Conservation (phyloP, 2,113 vertebrate genomes). For the Poeciliopsis prolifica region DNA sequence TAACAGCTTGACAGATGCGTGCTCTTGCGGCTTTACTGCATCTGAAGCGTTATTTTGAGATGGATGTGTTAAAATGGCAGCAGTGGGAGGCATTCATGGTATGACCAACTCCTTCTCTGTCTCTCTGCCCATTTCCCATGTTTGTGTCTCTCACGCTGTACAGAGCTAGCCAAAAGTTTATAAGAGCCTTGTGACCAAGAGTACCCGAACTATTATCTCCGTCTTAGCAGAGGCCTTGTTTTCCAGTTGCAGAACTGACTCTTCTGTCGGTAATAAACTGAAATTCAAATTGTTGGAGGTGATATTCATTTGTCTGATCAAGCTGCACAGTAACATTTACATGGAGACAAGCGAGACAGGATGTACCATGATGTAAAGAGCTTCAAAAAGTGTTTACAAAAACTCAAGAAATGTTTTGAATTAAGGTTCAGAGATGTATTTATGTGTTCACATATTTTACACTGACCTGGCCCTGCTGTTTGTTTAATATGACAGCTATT, state of each 20-base stretch:
- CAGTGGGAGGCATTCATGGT: conserved; percentile 52
- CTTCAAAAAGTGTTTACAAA: neutral
- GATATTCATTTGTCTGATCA: conserved; percentile 30
- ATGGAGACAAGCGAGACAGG: neutral
- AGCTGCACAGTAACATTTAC: conserved; percentile 35
- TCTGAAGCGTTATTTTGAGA: conserved; percentile 68
- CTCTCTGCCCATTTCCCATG: conserved; percentile 11
- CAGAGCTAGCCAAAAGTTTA: conserved; percentile 46
- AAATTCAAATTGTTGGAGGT: conserved; percentile 21
- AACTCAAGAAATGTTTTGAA: neutral
- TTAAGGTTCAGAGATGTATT: neutral
- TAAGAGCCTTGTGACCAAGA: conserved; percentile 69
- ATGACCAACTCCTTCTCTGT: neutral
- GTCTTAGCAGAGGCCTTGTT: conserved; percentile 1
- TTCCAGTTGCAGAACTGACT: neutral
- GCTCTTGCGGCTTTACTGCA: conserved; percentile 27
- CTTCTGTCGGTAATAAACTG: neutral
- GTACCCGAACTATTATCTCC: conserved; percentile 42
- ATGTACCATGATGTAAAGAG: conserved; percentile 26
- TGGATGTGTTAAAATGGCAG: conserved; percentile 55
- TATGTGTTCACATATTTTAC: neutral
- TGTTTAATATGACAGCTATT: neutral
- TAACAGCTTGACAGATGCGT: neutral
- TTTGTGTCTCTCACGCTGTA: conserved; percentile 36
- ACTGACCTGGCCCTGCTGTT: neutral